Evolutionary conservation across 2,113 vertebrate species (phyloP).

Genomic region (Bujurquina vittata): DNA sequence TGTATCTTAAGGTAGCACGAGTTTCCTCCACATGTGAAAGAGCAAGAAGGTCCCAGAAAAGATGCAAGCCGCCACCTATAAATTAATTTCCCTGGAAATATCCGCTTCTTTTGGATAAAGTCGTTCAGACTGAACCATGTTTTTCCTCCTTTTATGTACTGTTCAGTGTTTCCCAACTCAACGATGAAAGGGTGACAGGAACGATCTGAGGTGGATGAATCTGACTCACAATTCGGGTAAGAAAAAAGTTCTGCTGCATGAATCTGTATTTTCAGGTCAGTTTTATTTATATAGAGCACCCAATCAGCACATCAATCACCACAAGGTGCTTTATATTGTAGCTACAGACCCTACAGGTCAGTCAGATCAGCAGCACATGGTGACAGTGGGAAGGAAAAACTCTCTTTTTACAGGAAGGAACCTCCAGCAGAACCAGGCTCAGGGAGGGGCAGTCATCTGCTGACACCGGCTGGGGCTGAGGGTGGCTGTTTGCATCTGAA

Average conservation of each 20-base stretch:
- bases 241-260: not conserved
- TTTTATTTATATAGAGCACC: too few species aligned
- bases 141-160: not conserved
- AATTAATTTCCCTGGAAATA: not conserved
- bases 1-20: too few species aligned
- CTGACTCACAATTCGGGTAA: not conserved
- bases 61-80: not conserved
- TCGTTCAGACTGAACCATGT: not conserved
- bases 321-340: too few species aligned
- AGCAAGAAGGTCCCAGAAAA: not conserved
- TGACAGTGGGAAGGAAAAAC: too few species aligned
- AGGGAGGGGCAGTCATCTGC: too few species aligned
- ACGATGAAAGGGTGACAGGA: not conserved
- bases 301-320: too few species aligned
- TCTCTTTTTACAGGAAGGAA: too few species aligned
- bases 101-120: fast-evolving
- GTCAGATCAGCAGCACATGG: too few species aligned
- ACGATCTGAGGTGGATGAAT: not conserved
- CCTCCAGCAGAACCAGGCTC: too few species aligned
- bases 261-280: not conserved
- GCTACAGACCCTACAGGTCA: too few species aligned
- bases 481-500: not conserved
- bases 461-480: too few species aligned
- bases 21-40: too few species aligned
- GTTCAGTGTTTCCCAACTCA: not conserved